Conservation (phyloP, 2,888 invertebrate genomes). For the Pristionchus exspectatus region DNA sequence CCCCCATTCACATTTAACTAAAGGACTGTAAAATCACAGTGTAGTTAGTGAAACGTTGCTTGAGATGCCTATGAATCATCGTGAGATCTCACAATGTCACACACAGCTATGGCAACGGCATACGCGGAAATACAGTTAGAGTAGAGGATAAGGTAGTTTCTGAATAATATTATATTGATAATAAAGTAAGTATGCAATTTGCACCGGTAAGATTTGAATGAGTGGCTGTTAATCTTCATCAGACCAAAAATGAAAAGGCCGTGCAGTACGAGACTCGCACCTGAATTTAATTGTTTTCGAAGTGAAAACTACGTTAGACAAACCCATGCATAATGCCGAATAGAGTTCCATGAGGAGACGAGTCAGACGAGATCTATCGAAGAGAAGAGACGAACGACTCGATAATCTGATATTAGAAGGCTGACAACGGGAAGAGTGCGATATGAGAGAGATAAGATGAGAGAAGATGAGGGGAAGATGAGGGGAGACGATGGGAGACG, state of each 20-base stretch:
- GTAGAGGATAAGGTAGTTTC: constrained; percentile 12
- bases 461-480: not conserved
- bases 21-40: too few relatives aligned
- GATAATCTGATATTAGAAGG: not conserved
- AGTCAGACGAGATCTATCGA: not conserved
- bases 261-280: not conserved
- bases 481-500: not conserved
- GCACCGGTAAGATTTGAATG: not conserved
- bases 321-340: not conserved
- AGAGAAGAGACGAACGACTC: not conserved
- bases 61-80: not conserved
- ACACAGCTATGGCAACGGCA: not conserved
- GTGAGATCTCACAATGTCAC: not conserved
- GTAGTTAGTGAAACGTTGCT: too few relatives aligned
- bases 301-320: not conserved
- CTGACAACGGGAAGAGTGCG: constrained; percentile 11
- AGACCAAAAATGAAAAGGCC: not conserved
- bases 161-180: too few relatives aligned
- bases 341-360: not conserved
- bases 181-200: not conserved
- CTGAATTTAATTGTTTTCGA: not conserved
- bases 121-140: not conserved
- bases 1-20: not conserved
- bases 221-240: not conserved
- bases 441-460: not conserved